Evolutionary conservation across 2,888 invertebrate species (phyloP).

Genomic region (Catocala nupta): DNA sequence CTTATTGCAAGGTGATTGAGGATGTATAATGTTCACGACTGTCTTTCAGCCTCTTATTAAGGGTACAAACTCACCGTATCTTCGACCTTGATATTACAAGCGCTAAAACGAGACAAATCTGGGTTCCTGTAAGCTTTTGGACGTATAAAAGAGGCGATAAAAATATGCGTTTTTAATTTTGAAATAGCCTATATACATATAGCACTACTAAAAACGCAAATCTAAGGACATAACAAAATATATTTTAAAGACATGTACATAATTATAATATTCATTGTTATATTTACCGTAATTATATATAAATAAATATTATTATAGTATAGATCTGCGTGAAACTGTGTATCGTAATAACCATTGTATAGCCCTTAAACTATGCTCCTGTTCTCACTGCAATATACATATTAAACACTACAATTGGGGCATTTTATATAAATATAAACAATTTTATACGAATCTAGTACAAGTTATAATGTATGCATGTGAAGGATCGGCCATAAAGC

Average conservation of each 20-base stretch:
- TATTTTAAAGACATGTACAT: slow-evolving; percentile 9
- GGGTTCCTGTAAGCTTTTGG: too few relatives aligned
- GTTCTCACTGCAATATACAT: slow-evolving; percentile 39
- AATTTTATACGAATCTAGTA: slow-evolving; percentile 39
- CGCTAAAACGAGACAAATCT: too few relatives aligned
- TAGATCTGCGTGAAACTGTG: slow-evolving; percentile 16
- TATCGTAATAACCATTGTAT: slow-evolving; percentile 32
- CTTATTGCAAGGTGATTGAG: too few relatives aligned
- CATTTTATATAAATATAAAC: slow-evolving; percentile 44
- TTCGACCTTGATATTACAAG: too few relatives aligned
- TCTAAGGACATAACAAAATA: slow-evolving; percentile 6
- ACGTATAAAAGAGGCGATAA: too few relatives aligned
- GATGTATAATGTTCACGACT: too few relatives aligned
- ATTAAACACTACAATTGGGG: slow-evolving; percentile 49
- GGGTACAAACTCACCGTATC: too few relatives aligned
- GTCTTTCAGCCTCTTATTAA: too few relatives aligned
- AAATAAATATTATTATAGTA: slow-evolving; percentile 9
- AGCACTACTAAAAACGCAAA: not conserved
- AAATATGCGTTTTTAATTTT: too few relatives aligned
- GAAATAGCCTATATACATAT: too few relatives aligned
- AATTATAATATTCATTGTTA: slow-evolving; percentile 13
- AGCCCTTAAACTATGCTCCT: slow-evolving; percentile 29
- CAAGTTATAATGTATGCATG: slow-evolving; percentile 22
- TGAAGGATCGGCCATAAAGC: slow-evolving; percentile 20
- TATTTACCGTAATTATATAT: slow-evolving; percentile 27